Conservation (phyloP, 2,113 vertebrate species). For the Polypterus bichir region DNA sequence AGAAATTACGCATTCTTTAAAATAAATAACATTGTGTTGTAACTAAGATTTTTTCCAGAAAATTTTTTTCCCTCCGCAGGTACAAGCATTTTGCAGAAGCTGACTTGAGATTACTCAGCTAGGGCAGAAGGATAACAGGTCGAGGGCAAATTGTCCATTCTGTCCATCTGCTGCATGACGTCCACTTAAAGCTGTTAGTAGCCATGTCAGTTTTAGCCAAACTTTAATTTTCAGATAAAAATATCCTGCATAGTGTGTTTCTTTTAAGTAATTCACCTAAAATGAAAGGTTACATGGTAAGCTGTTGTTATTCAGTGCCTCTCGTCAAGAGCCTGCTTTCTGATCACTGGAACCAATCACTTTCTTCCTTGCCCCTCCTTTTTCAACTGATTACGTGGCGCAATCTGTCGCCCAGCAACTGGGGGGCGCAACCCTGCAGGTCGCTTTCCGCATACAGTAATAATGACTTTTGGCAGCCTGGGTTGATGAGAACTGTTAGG, state of each 20-base stretch:
- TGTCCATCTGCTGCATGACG: too few relatives aligned
- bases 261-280: slow-evolving; percentile 45
- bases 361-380: slow-evolving; percentile 67
- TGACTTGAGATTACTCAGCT: too few relatives aligned
- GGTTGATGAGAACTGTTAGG: slow-evolving; percentile 48
- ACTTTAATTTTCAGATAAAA: too few relatives aligned
- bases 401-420: slow-evolving; percentile 95
- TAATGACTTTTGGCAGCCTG: slow-evolving; percentile 98
- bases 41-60: too few relatives aligned
- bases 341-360: slow-evolving; percentile 82
- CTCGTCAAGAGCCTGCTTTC: slow-evolving; percentile 69
- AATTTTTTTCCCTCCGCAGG: too few relatives aligned
- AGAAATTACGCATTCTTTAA: too few relatives aligned
- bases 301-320: slow-evolving; percentile 51
- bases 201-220: too few relatives aligned
- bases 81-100: too few relatives aligned
- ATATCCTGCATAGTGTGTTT: slow-evolving; percentile 15
- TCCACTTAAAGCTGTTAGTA: too few relatives aligned
- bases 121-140: too few relatives aligned
- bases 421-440: slow-evolving; percentile 85
- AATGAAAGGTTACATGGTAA: slow-evolving; percentile 54
- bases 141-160: too few relatives aligned
- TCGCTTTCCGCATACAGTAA: slow-evolving; percentile 84
- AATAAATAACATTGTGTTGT: too few relatives aligned
- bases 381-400: slow-evolving; percentile 77